Evolutionary conservation across 1,140 invertebrate species (phyloP).

Genomic region (Teleogryllus occipitalis): DNA sequence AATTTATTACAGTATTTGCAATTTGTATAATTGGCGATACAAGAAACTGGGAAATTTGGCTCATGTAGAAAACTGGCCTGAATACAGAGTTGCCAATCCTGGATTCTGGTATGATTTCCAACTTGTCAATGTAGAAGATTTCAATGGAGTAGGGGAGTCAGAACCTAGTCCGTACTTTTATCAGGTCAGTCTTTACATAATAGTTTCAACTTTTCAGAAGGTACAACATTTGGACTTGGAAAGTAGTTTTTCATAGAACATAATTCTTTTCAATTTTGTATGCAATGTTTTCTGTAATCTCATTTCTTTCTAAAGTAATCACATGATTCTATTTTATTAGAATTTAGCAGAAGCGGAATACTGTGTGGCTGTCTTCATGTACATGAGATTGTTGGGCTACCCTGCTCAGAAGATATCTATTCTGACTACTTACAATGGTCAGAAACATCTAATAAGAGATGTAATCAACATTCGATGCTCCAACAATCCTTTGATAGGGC

Average conservation of each 20-base stretch:
- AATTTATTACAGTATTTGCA: constrained; percentile 64
- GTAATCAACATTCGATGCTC: constrained; percentile 92
- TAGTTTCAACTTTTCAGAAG: not conserved
- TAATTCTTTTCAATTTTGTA: not conserved
- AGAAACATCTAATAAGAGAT: constrained; percentile 95
- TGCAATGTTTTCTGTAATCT: not conserved
- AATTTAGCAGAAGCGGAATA: constrained; percentile 99
- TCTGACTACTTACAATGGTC: constrained; percentile 98
- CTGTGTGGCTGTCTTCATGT: constrained; percentile 96
- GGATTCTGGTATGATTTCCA: constrained; percentile 93
- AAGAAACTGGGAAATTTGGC: constrained; percentile 85
- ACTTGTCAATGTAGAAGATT: constrained; percentile 92
- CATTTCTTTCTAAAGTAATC: not conserved
- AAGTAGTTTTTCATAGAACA: not conserved
- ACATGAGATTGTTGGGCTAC: constrained; percentile 95
- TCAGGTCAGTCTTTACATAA: constrained; percentile 50
- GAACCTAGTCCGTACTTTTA: constrained; percentile 99
- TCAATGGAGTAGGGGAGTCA: constrained; percentile 93
- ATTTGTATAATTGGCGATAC: constrained; percentile 97
- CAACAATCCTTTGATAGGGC: constrained; percentile 92
- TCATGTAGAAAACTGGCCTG: constrained; percentile 73
- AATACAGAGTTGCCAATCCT: constrained; percentile 85
- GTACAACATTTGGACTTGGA: not conserved
- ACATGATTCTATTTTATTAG: constrained; percentile 39
- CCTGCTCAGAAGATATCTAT: constrained; percentile 97